Percentiles rank a stretch among this genome's conserved stretches.
Conservation (phyloP, 2,888 invertebrate genomes). For the Macrosiphum euphorbiae region DNA sequence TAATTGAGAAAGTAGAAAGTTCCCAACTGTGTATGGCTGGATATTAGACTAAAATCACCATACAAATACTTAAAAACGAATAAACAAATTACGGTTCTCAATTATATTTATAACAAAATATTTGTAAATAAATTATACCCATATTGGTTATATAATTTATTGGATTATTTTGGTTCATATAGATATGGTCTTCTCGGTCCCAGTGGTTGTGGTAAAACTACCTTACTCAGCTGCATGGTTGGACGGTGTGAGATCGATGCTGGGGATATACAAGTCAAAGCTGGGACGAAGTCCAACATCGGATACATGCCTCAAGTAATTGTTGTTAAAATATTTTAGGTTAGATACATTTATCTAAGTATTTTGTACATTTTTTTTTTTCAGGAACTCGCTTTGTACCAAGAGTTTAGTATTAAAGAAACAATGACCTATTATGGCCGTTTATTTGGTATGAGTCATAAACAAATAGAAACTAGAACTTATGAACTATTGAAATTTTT, state of each 20-base stretch:
- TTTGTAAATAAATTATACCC: not conserved
- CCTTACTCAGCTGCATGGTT: constrained; percentile 86
- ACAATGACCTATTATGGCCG: constrained; percentile 73
- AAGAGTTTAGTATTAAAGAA: constrained; percentile 72
- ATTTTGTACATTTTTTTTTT: constrained; percentile 53
- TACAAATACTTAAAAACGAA: not conserved
- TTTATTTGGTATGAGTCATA: constrained; percentile 71
- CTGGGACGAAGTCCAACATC: constrained; percentile 79
- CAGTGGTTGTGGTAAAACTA: constrained; percentile 93
- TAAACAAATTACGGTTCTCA: not conserved
- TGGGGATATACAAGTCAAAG: constrained; percentile 80
- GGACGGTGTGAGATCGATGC: constrained; percentile 81
- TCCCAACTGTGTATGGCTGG: not conserved
- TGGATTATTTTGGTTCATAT: constrained; percentile 69
- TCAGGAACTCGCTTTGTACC: constrained; percentile 70
- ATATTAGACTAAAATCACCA: not conserved
- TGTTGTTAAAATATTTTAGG: not conserved
- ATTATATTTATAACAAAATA: not conserved
- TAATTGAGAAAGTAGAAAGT: not conserved
- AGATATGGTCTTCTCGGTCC: constrained; percentile 91
- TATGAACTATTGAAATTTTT: constrained; percentile 67
- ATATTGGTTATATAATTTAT: not conserved
- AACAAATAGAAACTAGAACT: constrained; percentile 68
- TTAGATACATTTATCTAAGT: not conserved
- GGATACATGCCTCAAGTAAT: constrained; percentile 77